Percentiles rank a stretch among this genome's conserved stretches.
Conservation (phyloP, 2,888 invertebrate genomes). For the Steinernema hermaphroditum region DNA sequence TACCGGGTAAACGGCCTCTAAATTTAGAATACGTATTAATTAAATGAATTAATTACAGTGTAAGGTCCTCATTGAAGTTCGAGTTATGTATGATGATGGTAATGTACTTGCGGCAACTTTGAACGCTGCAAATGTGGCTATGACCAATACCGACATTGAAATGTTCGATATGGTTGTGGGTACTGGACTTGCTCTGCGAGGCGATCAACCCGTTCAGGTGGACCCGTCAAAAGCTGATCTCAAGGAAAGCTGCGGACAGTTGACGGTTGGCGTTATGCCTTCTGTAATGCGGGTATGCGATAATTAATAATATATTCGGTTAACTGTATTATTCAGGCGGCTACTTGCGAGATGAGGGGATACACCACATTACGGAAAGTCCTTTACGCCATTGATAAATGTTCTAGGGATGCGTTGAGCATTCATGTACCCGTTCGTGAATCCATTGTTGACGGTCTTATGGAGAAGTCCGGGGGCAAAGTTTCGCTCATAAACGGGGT, state of each 20-base stretch:
- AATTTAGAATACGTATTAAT: neutral
- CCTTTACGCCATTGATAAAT: neutral
- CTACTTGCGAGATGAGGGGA: neutral
- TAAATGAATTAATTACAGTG: neutral
- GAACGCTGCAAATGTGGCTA: neutral
- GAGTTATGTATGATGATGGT: neutral
- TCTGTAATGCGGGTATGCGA: neutral
- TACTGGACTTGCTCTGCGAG: neutral
- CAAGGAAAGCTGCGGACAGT: neutral
- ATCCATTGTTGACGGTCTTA: too few relatives aligned
- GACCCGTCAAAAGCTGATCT: neutral
- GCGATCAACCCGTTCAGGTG: neutral
- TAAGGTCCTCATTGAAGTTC: neutral
- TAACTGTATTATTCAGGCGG: neutral
- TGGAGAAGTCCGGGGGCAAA: too few relatives aligned
- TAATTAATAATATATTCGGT: neutral
- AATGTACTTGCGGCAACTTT: neutral
- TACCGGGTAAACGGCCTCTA: neutral
- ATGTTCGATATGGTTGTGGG: slow-evolving; percentile 5
- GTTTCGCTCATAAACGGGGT: too few relatives aligned
- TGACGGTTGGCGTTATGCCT: neutral
- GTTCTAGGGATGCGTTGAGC: neutral
- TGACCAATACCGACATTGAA: neutral
- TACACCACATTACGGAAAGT: neutral
- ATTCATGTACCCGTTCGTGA: too few relatives aligned